Evolutionary conservation across 2,797 vertebrate genomes (phyloP), one percentile per base, ranked within the genome.

Genomic region (Enoplosus armatus): DNA sequence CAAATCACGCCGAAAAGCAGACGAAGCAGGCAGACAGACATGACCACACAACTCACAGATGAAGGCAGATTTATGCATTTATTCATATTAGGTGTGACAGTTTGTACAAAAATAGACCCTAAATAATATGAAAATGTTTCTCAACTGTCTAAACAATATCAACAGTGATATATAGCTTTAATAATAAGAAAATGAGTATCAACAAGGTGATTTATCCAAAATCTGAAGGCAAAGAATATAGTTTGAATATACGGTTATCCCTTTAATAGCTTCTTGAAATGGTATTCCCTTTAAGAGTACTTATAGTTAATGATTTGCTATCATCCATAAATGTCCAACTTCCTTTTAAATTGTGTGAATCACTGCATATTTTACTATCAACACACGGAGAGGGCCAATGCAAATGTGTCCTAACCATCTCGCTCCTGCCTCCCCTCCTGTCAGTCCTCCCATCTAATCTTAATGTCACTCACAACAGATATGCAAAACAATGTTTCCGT

Each of bases 61-160:
- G 63, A 35, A n/a, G 50, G 35, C 61, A 79, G 47, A 77, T 64
- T 56, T 50, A 64, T 51, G 72, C 39, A 84, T 90, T 93, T 92
- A 90, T 92, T 92, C 27, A 53, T 45, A 66, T 80, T 45, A 66
- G 24, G 26, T 59, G 8, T 6, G 67, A 80, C 72, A 87, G 33
- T 69, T 58, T 55, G 62, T 88, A 91, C 73, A 92, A 91, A 89
- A 92, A 87, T 78, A 86, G 85, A 87, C 39, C 65, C 39, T 26
- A 55, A 72, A 54, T 70, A 27, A 85, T 20, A 47, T 65, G 26
- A 69, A 79, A 72, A 77, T 15, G 45, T 70, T 41, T 75, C 54
- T 67, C 29, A 59, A 68, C 15, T 8, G 12, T 58, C n/a, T 50
- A 51, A 80, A 64, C 5, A 77, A 72, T 6, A 31, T 14, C 10